Evolutionary conservation across 1,140 invertebrate species (phyloP), one percentile per base, ranked within the genome.

Genomic region (Lasaia peninsularis): DNA sequence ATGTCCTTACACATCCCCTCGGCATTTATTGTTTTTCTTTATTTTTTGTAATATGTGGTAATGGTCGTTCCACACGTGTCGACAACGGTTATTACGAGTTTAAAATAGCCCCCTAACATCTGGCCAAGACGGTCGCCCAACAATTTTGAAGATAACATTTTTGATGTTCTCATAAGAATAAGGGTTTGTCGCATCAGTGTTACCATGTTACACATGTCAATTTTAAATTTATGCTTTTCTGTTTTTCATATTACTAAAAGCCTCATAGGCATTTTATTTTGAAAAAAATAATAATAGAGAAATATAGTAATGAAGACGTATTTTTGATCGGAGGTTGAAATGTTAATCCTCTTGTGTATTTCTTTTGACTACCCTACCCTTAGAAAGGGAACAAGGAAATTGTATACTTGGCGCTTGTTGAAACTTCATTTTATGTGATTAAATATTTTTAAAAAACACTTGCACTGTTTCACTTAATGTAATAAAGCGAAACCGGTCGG

Each of bases 1-100:
- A 65, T 67, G 68, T 68, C 69, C 57, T 62, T 49, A 62, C 49
- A 62, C 60, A 60, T 62, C 62, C 74, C 73, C 74, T 67, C 56
- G 52, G 56, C 70, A 76, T 86, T 86, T 85, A 85, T 82, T 86
- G 77, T 86, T 85, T 87, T 84, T 79, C 78, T 72, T 68, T 54
- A 73, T 84, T 88, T 88, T 88, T 88, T 86, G 82, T 88, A 88
- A 88, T 88, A 88, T 88, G 85, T 83, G 84, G 80, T 88, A 88
- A 88, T 88, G 84, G 82, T 71, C 71, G 75, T 62, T 72, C 66
- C 81, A 84, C 84, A 88, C 82, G 82, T 88, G 84, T 78, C 76
- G 84, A 75, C 75, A 80, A 82, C 77, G 78, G 78, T 84, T 88
- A 82, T 87, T 87, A 87, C 75, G 82, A 88, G 85, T 88, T 88